Evolutionary conservation across 53 echinoderm and acorn worm species (phyloP).

Genomic region (Crossaster papposus): DNA sequence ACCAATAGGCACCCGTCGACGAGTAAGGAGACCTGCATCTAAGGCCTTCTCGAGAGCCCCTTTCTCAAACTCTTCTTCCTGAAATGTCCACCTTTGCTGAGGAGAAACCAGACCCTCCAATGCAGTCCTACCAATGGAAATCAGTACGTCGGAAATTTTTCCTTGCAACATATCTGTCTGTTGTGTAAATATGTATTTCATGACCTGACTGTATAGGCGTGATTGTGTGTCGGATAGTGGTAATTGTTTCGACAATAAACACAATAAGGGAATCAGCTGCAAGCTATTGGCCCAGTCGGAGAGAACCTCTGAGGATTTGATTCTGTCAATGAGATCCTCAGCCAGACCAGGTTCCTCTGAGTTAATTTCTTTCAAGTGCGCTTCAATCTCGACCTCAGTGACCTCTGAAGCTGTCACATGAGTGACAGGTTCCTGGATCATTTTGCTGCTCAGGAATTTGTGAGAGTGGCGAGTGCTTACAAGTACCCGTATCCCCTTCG

Average conservation of each 20-base stretch:
- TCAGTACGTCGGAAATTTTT: no score
- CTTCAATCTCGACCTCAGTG: neutral
- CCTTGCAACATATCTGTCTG: no score
- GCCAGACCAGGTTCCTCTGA: neutral
- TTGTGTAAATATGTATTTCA: no score
- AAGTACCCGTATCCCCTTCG: neutral
- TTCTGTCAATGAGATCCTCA: neutral
- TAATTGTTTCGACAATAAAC: neutral
- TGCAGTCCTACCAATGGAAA: no score
- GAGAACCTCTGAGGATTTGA: neutral
- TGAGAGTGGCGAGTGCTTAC: constrained; percentile 33
- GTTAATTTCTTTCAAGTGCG: neutral
- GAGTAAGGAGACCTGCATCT: no score
- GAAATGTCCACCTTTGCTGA: no score
- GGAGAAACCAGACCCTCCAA: no score
- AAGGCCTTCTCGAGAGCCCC: no score
- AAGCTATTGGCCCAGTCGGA: neutral
- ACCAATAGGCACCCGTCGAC: no score
- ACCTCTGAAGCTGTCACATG: neutral
- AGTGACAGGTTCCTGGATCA: constrained; percentile 1
- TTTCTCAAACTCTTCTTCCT: no score
- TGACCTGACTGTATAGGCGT: no score
- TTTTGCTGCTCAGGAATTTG: neutral
- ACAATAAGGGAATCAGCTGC: neutral
- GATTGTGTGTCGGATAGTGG: no score